These are phyloP conservation scores for Therioaphis trifolii DNA, from an alignment of 2,888 invertebrate species.

Conservation along the genomic window DNA sequence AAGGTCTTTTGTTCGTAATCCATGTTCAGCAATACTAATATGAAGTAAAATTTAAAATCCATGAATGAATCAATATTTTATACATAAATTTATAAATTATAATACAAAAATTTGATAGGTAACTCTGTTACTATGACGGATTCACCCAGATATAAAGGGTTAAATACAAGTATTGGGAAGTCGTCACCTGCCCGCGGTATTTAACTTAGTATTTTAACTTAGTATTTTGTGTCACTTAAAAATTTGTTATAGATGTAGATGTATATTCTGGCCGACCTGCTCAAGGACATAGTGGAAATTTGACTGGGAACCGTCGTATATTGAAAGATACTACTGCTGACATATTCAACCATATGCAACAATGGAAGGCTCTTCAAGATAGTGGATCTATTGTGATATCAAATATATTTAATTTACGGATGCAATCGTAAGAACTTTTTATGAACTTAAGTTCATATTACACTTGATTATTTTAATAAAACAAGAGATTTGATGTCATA, in stretches of 20 bases:
- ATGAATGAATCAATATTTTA: too few relatives aligned
- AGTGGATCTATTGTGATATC: slow-evolving; percentile 23
- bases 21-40: too few relatives aligned
- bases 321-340: slow-evolving; percentile 43
- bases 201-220: neutral
- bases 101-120: neutral
- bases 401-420: slow-evolving; percentile 37
- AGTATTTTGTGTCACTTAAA: neutral
- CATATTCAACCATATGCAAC: slow-evolving; percentile 47
- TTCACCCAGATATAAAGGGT: neutral
- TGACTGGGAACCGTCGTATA: slow-evolving; percentile 55
- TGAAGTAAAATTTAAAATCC: too few relatives aligned
- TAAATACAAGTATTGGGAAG: slow-evolving; percentile 14
- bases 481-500: neutral
- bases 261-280: slow-evolving; percentile 9
- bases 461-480: neutral
- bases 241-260: slow-evolving; percentile 37
- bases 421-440: neutral
- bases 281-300: slow-evolving; percentile 48
- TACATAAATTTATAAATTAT: too few relatives aligned
- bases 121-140: slow-evolving; percentile 1
- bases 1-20: too few relatives aligned
- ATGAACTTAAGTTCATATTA: neutral
- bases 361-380: slow-evolving; percentile 42
- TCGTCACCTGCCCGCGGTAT: slow-evolving; percentile 28